Percentiles rank a stretch among this genome's conserved stretches.
These are phyloP conservation scores for Boleophthalmus pectinirostris DNA, from an alignment of 2,113 vertebrate genomes.

Conservation along the genomic window DNA sequence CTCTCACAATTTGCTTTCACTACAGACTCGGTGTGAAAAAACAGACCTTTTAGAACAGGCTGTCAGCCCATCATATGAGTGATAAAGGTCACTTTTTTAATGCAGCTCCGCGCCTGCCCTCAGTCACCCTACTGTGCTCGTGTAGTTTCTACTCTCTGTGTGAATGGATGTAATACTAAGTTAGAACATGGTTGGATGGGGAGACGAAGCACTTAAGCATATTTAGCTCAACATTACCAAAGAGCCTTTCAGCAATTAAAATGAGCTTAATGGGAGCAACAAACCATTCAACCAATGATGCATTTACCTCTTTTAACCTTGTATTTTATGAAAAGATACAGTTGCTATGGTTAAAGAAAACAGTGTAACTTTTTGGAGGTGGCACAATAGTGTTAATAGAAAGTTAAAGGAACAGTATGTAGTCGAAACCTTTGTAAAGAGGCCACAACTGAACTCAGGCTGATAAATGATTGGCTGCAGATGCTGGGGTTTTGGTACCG, in stretches of 20 bases:
- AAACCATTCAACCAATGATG: conserved; percentile 23
- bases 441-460: too few relatives aligned
- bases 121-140: background rate
- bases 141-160: background rate
- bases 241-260: conserved; percentile 22
- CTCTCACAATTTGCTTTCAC: conserved; percentile 35
- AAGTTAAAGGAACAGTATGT: too few relatives aligned
- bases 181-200: too few relatives aligned
- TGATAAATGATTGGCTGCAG: too few relatives aligned
- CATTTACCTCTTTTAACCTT: too few relatives aligned
- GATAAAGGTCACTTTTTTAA: conserved; percentile 9
- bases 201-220: conserved; percentile 3
- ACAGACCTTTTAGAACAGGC: background rate
- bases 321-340: too few relatives aligned
- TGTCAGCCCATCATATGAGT: background rate
- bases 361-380: too few relatives aligned
- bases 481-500: too few relatives aligned
- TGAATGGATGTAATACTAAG: too few relatives aligned
- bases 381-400: too few relatives aligned
- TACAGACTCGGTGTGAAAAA: background rate
- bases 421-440: too few relatives aligned
- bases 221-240: background rate
- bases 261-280: conserved; percentile 1
- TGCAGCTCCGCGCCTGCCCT: background rate
- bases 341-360: too few relatives aligned